A percentile compares a stretch with the other conserved stretches of the same genome.
phyloP scores from a whole-genome alignment of 1,140 invertebrate species.

The Brachionus plicatilis region DNA sequence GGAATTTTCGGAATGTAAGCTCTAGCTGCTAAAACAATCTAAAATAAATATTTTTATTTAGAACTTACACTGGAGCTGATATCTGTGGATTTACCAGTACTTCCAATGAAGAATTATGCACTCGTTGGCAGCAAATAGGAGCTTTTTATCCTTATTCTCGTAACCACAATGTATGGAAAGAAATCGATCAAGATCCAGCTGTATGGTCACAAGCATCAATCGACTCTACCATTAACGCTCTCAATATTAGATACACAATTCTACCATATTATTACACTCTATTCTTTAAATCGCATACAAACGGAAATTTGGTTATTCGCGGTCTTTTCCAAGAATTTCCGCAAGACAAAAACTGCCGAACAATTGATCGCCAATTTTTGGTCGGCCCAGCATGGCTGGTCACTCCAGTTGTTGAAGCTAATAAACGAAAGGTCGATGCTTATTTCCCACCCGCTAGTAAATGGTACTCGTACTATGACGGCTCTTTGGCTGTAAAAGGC shows the following conservation, averaged over 20 bases:
- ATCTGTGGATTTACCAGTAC: conserved; percentile 81
- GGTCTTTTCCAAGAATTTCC: conserved; percentile 64
- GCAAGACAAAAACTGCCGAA: conserved; percentile 62
- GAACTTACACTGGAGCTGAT: conserved; percentile 68
- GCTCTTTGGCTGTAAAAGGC: neutral
- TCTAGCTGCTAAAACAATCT: neutral
- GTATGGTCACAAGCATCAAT: conserved; percentile 26
- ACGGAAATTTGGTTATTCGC: conserved; percentile 67
- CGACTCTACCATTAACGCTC: conserved; percentile 57
- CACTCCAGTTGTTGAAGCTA: conserved; percentile 66
- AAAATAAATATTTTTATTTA: conserved; percentile 51
- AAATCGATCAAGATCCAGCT: conserved; percentile 48
- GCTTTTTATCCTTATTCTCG: conserved; percentile 55
- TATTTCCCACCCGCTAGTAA: conserved; percentile 6
- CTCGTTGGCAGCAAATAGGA: conserved; percentile 61
- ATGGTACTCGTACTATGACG: conserved; percentile 38
- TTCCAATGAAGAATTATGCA: conserved; percentile 63
- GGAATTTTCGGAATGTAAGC: conserved; percentile 63
- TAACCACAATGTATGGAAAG: conserved; percentile 49
- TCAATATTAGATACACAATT: conserved; percentile 66
- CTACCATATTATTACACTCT: conserved; percentile 77
- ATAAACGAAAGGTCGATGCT: conserved; percentile 43
- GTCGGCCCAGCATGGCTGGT: conserved; percentile 70
- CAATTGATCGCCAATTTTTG: conserved; percentile 70
- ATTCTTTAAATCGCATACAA: conserved; percentile 66